Evolutionary conservation across 2,888 invertebrate genomes (phyloP).

Genomic region (Gryllus longicercus): DNA sequence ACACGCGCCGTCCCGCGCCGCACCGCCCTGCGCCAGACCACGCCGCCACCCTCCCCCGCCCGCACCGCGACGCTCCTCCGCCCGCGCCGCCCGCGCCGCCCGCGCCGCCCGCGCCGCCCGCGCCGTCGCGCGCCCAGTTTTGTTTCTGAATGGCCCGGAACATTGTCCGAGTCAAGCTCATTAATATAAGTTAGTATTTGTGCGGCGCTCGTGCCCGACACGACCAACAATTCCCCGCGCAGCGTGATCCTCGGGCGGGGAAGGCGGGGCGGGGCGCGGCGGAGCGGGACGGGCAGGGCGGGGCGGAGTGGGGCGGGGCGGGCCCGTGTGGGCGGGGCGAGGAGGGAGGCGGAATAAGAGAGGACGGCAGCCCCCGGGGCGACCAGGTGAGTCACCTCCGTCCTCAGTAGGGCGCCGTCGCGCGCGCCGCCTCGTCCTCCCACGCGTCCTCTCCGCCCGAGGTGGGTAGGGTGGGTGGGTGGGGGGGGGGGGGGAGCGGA

Average conservation of each 20-base stretch:
- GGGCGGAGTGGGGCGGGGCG: no score
- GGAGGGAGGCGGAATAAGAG: no score
- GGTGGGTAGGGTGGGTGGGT: no score
- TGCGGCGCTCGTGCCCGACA: neutral
- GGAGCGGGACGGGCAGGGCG: neutral
- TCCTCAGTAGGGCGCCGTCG: no score
- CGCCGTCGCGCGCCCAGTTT: neutral
- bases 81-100: neutral
- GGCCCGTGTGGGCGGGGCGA: no score
- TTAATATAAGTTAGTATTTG: slow-evolving; percentile 17
- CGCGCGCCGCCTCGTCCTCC: no score
- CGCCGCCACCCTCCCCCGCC: no score
- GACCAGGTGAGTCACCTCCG: no score
- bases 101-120: neutral
- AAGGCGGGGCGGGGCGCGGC: neutral
- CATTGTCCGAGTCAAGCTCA: slow-evolving; percentile 1
- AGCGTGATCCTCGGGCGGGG: neutral
- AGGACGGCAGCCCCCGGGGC: no score
- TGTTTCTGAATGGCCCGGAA: slow-evolving; percentile 8
- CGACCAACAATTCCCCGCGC: neutral
- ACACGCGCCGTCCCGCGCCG: neutral
- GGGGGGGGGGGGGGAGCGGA: no score
- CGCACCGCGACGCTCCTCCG: neutral
- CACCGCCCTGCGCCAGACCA: no score
- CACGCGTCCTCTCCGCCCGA: no score